Conservation (phyloP, 2,888 invertebrate genomes). For the Clostera curtula region DNA sequence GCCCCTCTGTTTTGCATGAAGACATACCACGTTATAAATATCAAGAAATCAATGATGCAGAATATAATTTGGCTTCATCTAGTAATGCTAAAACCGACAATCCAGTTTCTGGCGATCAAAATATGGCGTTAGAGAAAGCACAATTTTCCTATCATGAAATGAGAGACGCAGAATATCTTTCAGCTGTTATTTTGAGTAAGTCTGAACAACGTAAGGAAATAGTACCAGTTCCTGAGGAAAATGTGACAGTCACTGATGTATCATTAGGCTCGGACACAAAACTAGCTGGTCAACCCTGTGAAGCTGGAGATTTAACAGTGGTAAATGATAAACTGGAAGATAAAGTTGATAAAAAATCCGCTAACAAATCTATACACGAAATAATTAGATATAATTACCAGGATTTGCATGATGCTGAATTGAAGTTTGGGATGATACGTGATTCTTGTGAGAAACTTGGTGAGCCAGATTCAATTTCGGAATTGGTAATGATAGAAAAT, state of each 20-base stretch:
- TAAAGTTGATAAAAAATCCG: too few species aligned
- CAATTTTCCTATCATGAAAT: conserved; percentile 28
- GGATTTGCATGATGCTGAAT: conserved; percentile 42
- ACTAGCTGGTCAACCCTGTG: too few species aligned
- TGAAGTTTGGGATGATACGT: conserved; percentile 21
- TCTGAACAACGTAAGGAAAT: conserved; percentile 20
- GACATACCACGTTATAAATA: conserved; percentile 33
- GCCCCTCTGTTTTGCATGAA: conserved; percentile 12
- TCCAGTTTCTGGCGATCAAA: conserved; percentile 16
- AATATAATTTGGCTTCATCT: conserved; percentile 24
- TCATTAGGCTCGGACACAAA: too few species aligned
- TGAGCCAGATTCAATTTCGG: neutral
- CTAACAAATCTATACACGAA: conserved; percentile 23
- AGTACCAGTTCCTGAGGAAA: too few species aligned
- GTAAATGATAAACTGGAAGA: too few species aligned
- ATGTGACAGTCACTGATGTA: too few species aligned
- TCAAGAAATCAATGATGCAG: conserved; percentile 39
- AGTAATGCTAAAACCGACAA: conserved; percentile 6
- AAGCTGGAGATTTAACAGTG: too few species aligned
- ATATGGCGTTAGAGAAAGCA: conserved; percentile 9
- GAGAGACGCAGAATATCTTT: conserved; percentile 30
- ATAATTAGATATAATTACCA: conserved; percentile 35
- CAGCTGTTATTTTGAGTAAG: conserved; percentile 22
- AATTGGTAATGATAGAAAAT: too few species aligned
- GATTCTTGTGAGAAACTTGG: conserved; percentile 5